These are phyloP conservation scores for Saguinus midas DNA, from an alignment of 2,113 vertebrate genomes.

Conservation along the genomic window DNA sequence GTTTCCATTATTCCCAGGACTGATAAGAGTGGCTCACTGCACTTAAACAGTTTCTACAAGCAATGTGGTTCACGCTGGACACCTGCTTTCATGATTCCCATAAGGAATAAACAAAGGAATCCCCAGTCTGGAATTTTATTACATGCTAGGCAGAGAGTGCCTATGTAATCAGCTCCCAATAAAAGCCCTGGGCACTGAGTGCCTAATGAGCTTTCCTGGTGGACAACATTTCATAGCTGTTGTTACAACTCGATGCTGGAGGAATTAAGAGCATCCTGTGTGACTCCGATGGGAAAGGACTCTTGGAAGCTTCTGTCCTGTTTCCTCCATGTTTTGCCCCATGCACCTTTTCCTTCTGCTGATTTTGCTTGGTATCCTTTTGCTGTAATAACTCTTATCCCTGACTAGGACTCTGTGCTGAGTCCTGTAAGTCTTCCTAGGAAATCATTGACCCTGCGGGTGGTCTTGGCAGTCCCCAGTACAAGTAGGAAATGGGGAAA, in stretches of 20 bases:
- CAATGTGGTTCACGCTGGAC: neutral
- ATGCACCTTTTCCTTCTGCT: neutral
- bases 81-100: neutral
- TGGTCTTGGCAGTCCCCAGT: neutral
- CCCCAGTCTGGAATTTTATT: neutral
- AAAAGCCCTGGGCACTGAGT: neutral
- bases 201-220: neutral
- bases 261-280: neutral
- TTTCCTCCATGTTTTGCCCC: neutral
- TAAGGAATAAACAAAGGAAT: neutral
- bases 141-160: neutral
- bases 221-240: neutral
- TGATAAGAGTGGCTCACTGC: neutral
- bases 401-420: neutral
- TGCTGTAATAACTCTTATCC: neutral
- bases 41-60: neutral
- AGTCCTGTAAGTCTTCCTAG: neutral
- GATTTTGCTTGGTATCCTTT: neutral
- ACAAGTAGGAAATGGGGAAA: neutral
- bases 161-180: neutral
- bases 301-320: neutral
- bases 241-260: neutral
- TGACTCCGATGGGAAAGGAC: neutral
- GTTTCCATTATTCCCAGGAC: neutral
- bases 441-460: neutral